Percentiles rank a stretch among this genome's conserved stretches.
phyloP scores from a whole-genome alignment of 1,140 invertebrate genomes.

The Lordiphosa mommai region DNA sequence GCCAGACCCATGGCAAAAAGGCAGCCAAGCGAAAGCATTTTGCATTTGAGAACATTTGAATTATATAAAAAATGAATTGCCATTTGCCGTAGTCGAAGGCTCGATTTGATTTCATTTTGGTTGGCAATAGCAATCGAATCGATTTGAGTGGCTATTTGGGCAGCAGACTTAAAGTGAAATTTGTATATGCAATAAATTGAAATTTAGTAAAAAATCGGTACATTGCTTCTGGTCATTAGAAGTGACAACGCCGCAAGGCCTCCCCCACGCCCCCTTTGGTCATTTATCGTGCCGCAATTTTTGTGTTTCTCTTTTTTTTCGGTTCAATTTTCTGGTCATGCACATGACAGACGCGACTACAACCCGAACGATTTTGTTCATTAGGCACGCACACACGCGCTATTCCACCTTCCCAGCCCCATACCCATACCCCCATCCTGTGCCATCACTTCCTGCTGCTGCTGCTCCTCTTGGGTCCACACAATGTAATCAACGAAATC shows the following conservation, averaged over 20 bases:
- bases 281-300: constrained; percentile 65
- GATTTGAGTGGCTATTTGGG: constrained; percentile 33
- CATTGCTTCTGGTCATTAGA: constrained; percentile 56
- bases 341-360: constrained; percentile 61
- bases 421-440: background rate
- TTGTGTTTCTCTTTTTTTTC: background rate
- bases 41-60: constrained; percentile 50
- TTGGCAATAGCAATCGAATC: constrained; percentile 17
- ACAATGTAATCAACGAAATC: constrained; percentile 75
- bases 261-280: constrained; percentile 42
- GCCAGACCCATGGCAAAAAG: background rate
- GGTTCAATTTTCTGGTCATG: constrained; percentile 76
- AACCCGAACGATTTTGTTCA: constrained; percentile 47
- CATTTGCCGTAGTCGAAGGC: constrained; percentile 13
- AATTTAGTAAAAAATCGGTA: background rate
- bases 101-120: constrained; percentile 49
- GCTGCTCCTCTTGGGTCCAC: constrained; percentile 29
- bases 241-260: constrained; percentile 63
- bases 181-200: background rate
- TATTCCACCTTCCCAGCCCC: background rate
- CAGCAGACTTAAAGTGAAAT: too few relatives aligned
- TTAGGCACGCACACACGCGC: constrained; percentile 42
- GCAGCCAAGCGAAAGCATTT: constrained; percentile 35
- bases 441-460: constrained; percentile 6
- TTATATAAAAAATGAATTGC: constrained; percentile 68